Conservation (phyloP, 2,888 invertebrate genomes). For the Calameuta idolon region DNA sequence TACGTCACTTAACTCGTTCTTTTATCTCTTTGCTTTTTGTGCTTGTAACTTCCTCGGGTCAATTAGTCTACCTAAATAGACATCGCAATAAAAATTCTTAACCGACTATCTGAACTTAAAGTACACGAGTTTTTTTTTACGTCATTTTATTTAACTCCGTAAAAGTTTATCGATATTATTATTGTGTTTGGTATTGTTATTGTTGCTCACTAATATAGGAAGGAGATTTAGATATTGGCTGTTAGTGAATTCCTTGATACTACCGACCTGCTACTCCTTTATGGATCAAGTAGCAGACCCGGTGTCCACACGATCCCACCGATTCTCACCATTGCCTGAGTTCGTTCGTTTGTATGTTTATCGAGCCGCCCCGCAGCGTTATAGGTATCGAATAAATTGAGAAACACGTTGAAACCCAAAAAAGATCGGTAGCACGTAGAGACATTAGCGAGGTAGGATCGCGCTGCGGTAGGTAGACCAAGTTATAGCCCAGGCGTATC, state of each 20-base stretch:
- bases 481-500: slow-evolving; percentile 54
- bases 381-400: not conserved
- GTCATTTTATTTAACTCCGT: not conserved
- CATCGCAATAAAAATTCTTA: not conserved
- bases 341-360: not conserved
- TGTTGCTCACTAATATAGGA: not conserved
- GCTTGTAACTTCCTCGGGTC: not conserved
- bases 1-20: not conserved
- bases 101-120: not conserved
- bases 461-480: slow-evolving; percentile 58
- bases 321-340: not conserved
- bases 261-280: not conserved
- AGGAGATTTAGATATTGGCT: not conserved
- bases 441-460: slow-evolving; percentile 23
- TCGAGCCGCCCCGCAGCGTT: not conserved
- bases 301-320: not conserved
- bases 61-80: not conserved
- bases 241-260: not conserved
- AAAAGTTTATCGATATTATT: not conserved
- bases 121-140: not conserved
- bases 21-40: not conserved
- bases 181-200: not conserved
- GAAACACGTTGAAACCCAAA: not conserved
- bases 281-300: not conserved
- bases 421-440: slow-evolving; percentile 37